Evolutionary conservation across 2,888 invertebrate species (phyloP).

Genomic region (Drosophila siamana): DNA sequence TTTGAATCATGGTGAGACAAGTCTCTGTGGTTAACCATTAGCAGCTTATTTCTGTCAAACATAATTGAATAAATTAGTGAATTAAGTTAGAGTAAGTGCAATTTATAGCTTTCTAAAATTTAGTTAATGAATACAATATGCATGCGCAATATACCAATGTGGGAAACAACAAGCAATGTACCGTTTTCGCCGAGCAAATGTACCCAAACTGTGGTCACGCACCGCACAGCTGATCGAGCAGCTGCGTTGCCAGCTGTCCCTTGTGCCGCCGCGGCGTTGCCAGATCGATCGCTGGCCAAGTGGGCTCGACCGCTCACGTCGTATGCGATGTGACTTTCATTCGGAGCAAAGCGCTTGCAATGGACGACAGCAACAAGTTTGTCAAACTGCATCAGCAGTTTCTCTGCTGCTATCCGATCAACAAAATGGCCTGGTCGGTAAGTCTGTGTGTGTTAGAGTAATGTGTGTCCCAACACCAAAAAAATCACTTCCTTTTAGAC

Average conservation of each 20-base stretch:
- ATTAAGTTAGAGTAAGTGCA: no score
- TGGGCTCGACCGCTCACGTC: not conserved
- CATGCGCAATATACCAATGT: no score
- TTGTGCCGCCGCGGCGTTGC: conserved; percentile 25
- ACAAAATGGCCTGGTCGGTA: conserved; percentile 74
- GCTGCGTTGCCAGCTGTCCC: conserved; percentile 38
- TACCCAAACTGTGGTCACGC: no score
- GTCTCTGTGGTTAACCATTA: no score
- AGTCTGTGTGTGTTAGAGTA: conserved; percentile 17
- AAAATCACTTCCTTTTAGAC: conserved; percentile 32
- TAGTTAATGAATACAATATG: no score
- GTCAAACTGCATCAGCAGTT: conserved; percentile 75
- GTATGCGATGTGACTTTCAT: conserved; percentile 3
- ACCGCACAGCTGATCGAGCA: conserved; percentile 11
- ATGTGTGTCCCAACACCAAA: not conserved
- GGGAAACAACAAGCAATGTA: not conserved
- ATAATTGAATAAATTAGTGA: no score
- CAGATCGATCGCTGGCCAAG: conserved; percentile 27
- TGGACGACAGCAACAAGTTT: conserved; percentile 50
- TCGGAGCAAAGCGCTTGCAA: conserved; percentile 9
- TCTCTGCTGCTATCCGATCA: conserved; percentile 81
- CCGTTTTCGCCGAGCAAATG: no score
- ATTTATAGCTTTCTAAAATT: no score
- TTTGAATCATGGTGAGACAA: no score
- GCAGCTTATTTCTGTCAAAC: no score